Conservation (phyloP, 2,888 invertebrate species). For the Merodon equestris region DNA sequence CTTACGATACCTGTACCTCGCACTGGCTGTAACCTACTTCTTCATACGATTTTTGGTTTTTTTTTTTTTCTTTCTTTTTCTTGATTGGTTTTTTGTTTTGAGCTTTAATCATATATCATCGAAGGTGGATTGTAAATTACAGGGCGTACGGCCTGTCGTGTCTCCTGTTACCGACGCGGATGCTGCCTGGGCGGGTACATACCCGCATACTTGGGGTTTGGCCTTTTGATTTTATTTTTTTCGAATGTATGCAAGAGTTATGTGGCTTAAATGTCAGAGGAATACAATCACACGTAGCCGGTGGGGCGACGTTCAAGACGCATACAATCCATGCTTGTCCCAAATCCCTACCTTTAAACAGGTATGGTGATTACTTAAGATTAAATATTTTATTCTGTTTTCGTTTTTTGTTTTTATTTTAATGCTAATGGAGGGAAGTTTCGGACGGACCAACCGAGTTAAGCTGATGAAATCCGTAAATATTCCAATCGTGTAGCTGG, state of each 20-base stretch:
- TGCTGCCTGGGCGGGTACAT: slow-evolving; percentile 35
- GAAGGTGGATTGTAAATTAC: slow-evolving; percentile 59
- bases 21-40: slow-evolving; percentile 59
- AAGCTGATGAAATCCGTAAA: slow-evolving; percentile 49
- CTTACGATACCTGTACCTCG: slow-evolving; percentile 15
- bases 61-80: slow-evolving; percentile 8
- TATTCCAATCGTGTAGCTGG: not conserved
- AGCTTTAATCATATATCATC: slow-evolving; percentile 44
- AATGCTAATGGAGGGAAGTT: slow-evolving; percentile 33
- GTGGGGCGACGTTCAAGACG: too few relatives aligned
- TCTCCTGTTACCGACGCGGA: slow-evolving; percentile 58
- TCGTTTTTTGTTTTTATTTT: slow-evolving; percentile 17
- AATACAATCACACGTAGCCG: slow-evolving; percentile 32
- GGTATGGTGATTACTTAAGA: slow-evolving; percentile 61
- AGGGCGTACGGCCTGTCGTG: slow-evolving; percentile 46
- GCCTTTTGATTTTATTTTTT: slow-evolving; percentile 36
- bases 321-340: slow-evolving; percentile 27
- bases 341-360: slow-evolving; percentile 40
- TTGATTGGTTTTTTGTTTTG: slow-evolving; percentile 1
- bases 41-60: slow-evolving; percentile 35
- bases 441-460: slow-evolving; percentile 35
- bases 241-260: not conserved
- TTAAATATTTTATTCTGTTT: slow-evolving; percentile 5
- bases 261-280: slow-evolving; percentile 57
- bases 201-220: slow-evolving; percentile 15